phyloP scores from a whole-genome alignment of 1,140 invertebrate species.

The Phymastichus coffea region DNA sequence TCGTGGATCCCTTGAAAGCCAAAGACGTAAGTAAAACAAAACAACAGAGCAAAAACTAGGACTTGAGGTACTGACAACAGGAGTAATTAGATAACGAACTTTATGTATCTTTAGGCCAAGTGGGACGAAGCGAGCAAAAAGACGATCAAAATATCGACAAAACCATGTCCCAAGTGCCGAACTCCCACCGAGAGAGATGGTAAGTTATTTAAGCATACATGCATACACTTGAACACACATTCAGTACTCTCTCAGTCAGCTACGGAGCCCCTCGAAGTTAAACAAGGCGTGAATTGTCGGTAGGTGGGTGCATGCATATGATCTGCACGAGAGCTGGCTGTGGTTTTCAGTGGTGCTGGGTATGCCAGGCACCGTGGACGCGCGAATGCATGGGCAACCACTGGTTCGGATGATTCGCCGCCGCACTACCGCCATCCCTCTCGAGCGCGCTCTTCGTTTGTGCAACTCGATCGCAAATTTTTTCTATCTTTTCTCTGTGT shows the following conservation, averaged over 20 bases:
- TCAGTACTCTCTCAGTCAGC: too few relatives aligned
- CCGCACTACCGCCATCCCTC: too few relatives aligned
- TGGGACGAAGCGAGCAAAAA: constrained; percentile 77
- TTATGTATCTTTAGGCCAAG: constrained; percentile 58
- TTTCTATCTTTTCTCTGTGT: background rate
- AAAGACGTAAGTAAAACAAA: constrained; percentile 54
- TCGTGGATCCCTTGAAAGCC: constrained; percentile 63
- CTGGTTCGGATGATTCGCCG: constrained; percentile 84
- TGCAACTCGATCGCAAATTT: background rate
- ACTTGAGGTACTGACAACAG: too few relatives aligned
- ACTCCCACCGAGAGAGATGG: constrained; percentile 84
- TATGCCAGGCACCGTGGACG: constrained; percentile 83
- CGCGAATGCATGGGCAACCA: constrained; percentile 84
- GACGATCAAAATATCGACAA: constrained; percentile 77
- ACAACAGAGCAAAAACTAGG: too few relatives aligned
- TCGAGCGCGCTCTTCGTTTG: too few relatives aligned
- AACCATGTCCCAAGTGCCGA: constrained; percentile 85
- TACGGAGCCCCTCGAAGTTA: background rate
- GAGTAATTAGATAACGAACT: too few relatives aligned
- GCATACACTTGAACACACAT: too few relatives aligned
- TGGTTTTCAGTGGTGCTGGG: constrained; percentile 85
- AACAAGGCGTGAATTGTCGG: constrained; percentile 25
- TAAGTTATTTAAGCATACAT: constrained; percentile 48
- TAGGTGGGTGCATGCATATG: constrained; percentile 90
- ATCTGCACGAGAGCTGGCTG: constrained; percentile 74